Percentiles rank a stretch among this genome's conserved stretches.
These are phyloP conservation scores for Nysson spinosus DNA, from an alignment of 2,888 invertebrate species.

Conservation along the genomic window DNA sequence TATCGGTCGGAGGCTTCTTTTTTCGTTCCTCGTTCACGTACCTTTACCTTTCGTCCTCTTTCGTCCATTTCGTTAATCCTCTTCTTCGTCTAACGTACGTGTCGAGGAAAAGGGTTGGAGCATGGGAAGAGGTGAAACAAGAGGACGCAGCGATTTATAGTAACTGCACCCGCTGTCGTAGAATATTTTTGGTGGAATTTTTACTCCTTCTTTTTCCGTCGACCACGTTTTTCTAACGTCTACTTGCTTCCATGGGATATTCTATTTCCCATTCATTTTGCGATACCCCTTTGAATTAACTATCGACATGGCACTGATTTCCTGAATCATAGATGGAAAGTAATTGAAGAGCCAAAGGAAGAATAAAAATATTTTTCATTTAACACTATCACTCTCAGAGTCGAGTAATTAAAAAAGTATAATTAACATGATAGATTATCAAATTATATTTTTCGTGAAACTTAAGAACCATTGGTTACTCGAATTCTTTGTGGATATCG, in stretches of 20 bases:
- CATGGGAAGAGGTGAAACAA: slow-evolving; percentile 46
- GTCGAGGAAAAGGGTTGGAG: slow-evolving; percentile 1
- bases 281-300: slow-evolving; percentile 4
- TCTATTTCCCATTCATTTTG: background rate
- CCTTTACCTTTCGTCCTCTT: slow-evolving; percentile 42
- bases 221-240: too few species aligned
- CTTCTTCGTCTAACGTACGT: slow-evolving; percentile 20
- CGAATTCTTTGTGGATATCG: too few species aligned
- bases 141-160: slow-evolving; percentile 70
- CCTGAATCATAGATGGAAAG: slow-evolving; percentile 36
- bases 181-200: slow-evolving; percentile 72
- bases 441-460: too few species aligned
- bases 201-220: slow-evolving; percentile 51
- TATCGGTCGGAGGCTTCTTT: slow-evolving; percentile 38
- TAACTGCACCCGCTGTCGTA: slow-evolving; percentile 66
- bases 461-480: too few species aligned
- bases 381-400: too few species aligned
- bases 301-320: slow-evolving; percentile 2
- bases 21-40: slow-evolving; percentile 30
- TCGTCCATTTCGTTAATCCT: slow-evolving; percentile 42
- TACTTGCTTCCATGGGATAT: slow-evolving; percentile 25
- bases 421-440: too few species aligned
- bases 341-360: too few species aligned
- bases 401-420: too few species aligned
- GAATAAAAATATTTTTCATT: too few species aligned